These are phyloP conservation scores for Fundulus diaphanus DNA, from an alignment of 2,797 vertebrate species.

Conservation along the genomic window DNA sequence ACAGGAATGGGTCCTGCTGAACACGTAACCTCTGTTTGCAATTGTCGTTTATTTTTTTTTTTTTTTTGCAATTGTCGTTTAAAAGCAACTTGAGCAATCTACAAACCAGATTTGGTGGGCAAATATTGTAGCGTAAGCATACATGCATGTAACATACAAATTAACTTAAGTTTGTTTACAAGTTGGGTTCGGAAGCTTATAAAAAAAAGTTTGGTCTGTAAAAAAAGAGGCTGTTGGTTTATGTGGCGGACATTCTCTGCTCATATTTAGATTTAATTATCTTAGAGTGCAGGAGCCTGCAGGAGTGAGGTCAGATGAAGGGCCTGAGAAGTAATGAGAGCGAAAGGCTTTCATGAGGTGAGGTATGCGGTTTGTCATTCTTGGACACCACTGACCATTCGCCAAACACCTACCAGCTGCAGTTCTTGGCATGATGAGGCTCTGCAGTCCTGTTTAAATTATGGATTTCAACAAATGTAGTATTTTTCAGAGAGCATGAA, in stretches of 20 bases:
- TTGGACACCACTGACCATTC: neutral
- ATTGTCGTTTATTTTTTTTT: neutral
- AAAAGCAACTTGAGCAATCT: neutral
- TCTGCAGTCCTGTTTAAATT: neutral
- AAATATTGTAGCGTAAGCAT: neutral
- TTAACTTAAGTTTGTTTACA: neutral
- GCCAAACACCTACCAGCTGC: neutral
- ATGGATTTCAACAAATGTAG: constrained; percentile 2
- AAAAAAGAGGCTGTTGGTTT: neutral
- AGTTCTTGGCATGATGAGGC: neutral
- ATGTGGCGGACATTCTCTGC: constrained; percentile 1
- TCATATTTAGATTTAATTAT: constrained; percentile 15
- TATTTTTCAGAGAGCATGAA: neutral
- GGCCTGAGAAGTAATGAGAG: constrained; percentile 8
- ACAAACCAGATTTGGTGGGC: neutral
- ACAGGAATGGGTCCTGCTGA: neutral
- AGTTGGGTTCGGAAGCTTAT: neutral
- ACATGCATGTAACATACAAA: neutral
- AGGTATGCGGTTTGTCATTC: neutral
- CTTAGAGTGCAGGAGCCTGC: constrained; percentile 4
- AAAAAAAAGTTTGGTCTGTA: neutral
- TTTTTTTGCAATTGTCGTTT: neutral
- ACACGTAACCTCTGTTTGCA: no score
- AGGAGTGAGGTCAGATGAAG: constrained; percentile 12
- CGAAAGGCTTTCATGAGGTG: constrained; percentile 1